These are phyloP conservation scores for Leptinotarsa defecta DNA, from an alignment of 1,140 invertebrate species.

Conservation along the genomic window DNA sequence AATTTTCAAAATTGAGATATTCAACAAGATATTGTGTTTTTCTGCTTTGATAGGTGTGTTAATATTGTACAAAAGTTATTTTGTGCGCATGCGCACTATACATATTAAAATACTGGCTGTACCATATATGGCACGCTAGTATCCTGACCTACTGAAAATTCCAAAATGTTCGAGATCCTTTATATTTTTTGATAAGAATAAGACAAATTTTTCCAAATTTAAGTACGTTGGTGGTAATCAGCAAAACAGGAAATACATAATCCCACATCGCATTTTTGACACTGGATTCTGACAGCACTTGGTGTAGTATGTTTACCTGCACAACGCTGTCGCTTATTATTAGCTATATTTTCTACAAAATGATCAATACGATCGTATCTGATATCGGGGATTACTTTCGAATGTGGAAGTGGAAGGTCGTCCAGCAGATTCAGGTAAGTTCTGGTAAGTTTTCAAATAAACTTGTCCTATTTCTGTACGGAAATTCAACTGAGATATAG, in stretches of 20 bases:
- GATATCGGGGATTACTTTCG: background rate
- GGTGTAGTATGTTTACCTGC: background rate
- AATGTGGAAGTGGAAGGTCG: background rate
- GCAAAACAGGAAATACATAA: too few relatives aligned
- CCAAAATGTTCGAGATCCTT: too few relatives aligned
- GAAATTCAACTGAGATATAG: background rate
- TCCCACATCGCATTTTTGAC: too few relatives aligned
- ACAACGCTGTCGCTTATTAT: slow-evolving; percentile 12
- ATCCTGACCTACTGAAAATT: too few relatives aligned
- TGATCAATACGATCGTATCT: slow-evolving; percentile 3
- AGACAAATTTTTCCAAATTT: too few relatives aligned
- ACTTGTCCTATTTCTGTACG: slow-evolving; percentile 12
- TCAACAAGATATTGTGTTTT: background rate
- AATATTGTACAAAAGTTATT: background rate
- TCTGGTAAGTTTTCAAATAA: slow-evolving; percentile 12
- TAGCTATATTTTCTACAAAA: background rate
- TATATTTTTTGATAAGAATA: too few relatives aligned
- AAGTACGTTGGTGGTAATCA: too few relatives aligned
- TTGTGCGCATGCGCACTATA: background rate
- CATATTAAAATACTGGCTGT: slow-evolving; percentile 1
- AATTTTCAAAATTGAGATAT: background rate
- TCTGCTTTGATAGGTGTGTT: background rate
- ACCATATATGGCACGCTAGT: too few relatives aligned
- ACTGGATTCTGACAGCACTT: slow-evolving; percentile 16
- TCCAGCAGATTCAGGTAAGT: background rate